Conservation (phyloP, 2,797 vertebrate species). For the Siniperca undulata region DNA sequence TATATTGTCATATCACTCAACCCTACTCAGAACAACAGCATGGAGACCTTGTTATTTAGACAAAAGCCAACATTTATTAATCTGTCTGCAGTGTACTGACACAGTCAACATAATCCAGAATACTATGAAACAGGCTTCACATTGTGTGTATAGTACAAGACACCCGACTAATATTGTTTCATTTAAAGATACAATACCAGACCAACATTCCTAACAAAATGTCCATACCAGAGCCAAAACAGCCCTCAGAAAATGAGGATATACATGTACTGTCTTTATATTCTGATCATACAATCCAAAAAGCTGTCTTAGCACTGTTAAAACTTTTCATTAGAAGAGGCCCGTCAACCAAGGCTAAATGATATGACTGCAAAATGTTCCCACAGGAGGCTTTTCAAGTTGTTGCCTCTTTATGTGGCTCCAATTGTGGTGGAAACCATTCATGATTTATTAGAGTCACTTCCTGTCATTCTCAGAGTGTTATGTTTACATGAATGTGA, state of each 20-base stretch:
- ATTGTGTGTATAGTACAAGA: constrained; percentile 34
- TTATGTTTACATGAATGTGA: constrained; percentile 52
- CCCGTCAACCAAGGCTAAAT: constrained; percentile 34
- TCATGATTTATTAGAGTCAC: constrained; percentile 63
- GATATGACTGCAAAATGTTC: constrained; percentile 51
- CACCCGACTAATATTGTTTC: background rate
- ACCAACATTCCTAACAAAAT: constrained; percentile 36
- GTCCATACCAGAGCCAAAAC: constrained; percentile 44
- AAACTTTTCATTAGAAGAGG: constrained; percentile 44
- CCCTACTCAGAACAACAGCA: constrained; percentile 4
- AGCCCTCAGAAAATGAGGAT: constrained; percentile 69
- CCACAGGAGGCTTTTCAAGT: constrained; percentile 49
- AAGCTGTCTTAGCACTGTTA: constrained; percentile 33
- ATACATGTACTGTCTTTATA: constrained; percentile 21
- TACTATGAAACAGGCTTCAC: constrained; percentile 32
- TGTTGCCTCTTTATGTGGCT: constrained; percentile 43
- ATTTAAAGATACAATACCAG: constrained; percentile 38
- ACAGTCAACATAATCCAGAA: constrained; percentile 38
- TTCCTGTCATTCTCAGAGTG: constrained; percentile 36
- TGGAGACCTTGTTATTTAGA: constrained; percentile 36
- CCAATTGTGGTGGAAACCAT: constrained; percentile 46
- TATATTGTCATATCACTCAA: background rate
- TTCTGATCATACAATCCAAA: constrained; percentile 54
- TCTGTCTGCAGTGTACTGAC: constrained; percentile 28
- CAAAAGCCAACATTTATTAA: constrained; percentile 64